phyloP scores from a whole-genome alignment of 2,888 invertebrate genomes.

The Odontomyia ornata region DNA sequence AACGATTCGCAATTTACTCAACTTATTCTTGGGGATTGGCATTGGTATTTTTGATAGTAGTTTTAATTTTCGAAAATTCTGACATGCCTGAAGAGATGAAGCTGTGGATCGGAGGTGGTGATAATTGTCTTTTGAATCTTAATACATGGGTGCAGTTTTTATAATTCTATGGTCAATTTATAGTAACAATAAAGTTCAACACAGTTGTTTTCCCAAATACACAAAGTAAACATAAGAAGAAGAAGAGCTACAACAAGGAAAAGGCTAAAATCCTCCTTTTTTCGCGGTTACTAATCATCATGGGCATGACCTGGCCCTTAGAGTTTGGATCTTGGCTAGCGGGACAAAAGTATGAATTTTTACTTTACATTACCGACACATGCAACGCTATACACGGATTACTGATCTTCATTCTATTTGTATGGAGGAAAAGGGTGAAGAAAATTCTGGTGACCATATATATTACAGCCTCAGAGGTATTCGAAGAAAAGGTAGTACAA shows the following conservation, averaged over 20 bases:
- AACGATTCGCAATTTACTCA: too few relatives aligned
- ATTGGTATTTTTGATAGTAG: too few relatives aligned
- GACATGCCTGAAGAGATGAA: too few relatives aligned
- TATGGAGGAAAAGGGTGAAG: slow-evolving; percentile 2
- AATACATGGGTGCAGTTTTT: slow-evolving; percentile 22
- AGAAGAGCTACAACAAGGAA: background rate
- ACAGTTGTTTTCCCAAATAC: slow-evolving; percentile 3
- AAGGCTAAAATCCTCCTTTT: slow-evolving; percentile 3
- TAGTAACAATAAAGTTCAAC: slow-evolving; percentile 19
- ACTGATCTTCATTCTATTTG: slow-evolving; percentile 26
- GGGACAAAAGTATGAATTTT: background rate
- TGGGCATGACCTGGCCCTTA: slow-evolving; percentile 19
- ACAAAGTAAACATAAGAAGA: slow-evolving; percentile 6
- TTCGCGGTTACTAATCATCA: slow-evolving; percentile 12
- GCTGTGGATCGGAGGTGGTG: too few relatives aligned
- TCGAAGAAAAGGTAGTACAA: background rate
- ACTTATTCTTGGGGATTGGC: too few relatives aligned
- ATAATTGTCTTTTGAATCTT: too few relatives aligned
- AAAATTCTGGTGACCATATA: background rate
- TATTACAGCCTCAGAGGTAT: background rate
- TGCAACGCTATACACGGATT: slow-evolving; percentile 27
- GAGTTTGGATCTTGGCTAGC: slow-evolving; percentile 13
- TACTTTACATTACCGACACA: slow-evolving; percentile 9
- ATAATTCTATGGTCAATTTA: slow-evolving; percentile 12
- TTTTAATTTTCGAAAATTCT: too few relatives aligned